Percentiles rank a stretch among this genome's conserved stretches.
phyloP scores from a whole-genome alignment of 2,888 invertebrate genomes.

The Busseola fusca region DNA sequence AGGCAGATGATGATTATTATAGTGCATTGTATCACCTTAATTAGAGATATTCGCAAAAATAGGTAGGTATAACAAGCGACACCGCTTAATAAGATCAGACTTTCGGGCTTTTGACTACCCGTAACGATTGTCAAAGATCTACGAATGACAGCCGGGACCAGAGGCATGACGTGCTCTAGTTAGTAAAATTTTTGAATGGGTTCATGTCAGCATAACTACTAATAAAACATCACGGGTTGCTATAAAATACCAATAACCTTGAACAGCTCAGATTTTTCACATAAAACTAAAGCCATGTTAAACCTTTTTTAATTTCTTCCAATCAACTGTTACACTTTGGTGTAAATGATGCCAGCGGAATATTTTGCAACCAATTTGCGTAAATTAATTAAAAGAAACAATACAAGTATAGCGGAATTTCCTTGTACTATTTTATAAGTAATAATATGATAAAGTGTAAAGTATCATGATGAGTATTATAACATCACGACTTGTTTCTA shows the following conservation, averaged over 20 bases:
- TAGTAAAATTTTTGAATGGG: too few species aligned
- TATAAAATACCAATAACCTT: background rate
- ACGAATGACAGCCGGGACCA: too few species aligned
- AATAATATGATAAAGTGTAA: background rate
- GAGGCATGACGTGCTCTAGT: too few species aligned
- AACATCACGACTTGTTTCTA: too few species aligned
- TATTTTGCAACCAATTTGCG: constrained; percentile 59
- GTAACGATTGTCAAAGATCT: too few species aligned
- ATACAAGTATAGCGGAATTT: constrained; percentile 52
- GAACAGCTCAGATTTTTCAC: background rate
- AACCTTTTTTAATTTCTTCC: background rate
- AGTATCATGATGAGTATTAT: background rate
- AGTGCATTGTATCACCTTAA: background rate
- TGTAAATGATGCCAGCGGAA: constrained; percentile 57
- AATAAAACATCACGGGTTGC: background rate
- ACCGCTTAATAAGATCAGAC: too few species aligned
- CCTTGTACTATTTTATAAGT: constrained; percentile 43
- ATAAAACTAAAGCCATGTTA: background rate
- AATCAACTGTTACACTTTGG: constrained; percentile 36
- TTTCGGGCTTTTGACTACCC: too few species aligned
- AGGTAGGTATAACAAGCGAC: too few species aligned
- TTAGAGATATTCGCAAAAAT: background rate
- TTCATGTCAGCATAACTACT: too few species aligned
- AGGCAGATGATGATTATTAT: too few species aligned
- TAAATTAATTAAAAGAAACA: constrained; percentile 58